Evolutionary conservation across 1,140 invertebrate species (phyloP).

Genomic region (Doryteuthis pealeii): DNA sequence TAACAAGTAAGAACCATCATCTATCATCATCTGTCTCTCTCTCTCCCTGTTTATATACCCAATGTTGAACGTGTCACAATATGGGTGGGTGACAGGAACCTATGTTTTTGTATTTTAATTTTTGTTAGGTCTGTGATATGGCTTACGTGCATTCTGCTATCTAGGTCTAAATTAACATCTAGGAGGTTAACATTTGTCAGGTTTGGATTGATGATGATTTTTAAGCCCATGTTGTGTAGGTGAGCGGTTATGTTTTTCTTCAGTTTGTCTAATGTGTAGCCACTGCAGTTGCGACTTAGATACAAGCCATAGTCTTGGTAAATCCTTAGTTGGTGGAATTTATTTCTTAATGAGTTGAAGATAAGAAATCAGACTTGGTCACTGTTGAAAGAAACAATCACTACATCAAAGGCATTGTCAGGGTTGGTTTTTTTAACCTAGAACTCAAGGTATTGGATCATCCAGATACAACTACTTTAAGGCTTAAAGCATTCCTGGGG

Average conservation of each 20-base stretch:
- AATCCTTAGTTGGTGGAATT: neutral
- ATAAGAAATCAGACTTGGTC: neutral
- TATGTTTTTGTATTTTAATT: neutral
- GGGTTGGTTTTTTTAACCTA: too few relatives aligned
- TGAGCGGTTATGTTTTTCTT: neutral
- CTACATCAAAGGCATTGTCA: too few relatives aligned
- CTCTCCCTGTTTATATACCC: too few relatives aligned
- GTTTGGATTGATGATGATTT: neutral
- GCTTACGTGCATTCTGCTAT: neutral
- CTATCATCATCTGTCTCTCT: too few relatives aligned
- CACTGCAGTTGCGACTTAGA: neutral
- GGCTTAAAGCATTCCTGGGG: too few relatives aligned
- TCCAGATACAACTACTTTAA: too few relatives aligned
- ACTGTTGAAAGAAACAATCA: too few relatives aligned
- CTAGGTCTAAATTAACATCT: neutral
- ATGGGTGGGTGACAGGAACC: neutral
- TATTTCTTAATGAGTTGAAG: neutral
- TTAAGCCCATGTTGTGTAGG: neutral
- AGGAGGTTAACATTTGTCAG: neutral
- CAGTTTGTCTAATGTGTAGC: neutral
- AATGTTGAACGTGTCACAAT: too few relatives aligned
- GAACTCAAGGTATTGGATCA: too few relatives aligned
- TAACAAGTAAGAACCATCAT: too few relatives aligned
- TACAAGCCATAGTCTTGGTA: neutral
- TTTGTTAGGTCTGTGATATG: neutral